Percentiles rank a stretch among this genome's conserved stretches.
These are phyloP conservation scores for Cyclophora punctaria DNA, from an alignment of 2,888 invertebrate species.

Conservation along the genomic window DNA sequence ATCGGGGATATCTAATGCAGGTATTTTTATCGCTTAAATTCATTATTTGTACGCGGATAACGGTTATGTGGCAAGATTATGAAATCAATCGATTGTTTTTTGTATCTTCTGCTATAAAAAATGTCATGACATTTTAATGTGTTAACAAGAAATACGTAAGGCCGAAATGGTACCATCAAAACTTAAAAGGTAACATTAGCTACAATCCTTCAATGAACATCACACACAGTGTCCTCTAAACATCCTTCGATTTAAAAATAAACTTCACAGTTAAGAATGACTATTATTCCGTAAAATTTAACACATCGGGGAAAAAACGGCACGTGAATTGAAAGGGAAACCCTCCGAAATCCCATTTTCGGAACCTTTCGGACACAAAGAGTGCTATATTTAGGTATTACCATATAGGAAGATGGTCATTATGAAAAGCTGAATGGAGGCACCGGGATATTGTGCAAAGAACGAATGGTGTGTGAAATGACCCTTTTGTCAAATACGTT, in stretches of 20 bases:
- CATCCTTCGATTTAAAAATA: slow-evolving; percentile 6
- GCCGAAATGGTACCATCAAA: too few species aligned
- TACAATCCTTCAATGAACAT: too few species aligned
- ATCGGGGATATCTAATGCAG: too few species aligned
- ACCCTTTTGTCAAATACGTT: slow-evolving; percentile 27
- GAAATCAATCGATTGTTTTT: too few species aligned
- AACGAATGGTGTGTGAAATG: slow-evolving; percentile 45
- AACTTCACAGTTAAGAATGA: slow-evolving; percentile 42
- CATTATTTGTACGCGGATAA: too few species aligned
- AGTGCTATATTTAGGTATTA: slow-evolving; percentile 47
- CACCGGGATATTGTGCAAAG: slow-evolving; percentile 29
- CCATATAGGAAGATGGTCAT: slow-evolving; percentile 56
- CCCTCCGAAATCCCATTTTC: slow-evolving; percentile 57
- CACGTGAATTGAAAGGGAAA: slow-evolving; percentile 26
- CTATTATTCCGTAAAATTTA: slow-evolving; percentile 68
- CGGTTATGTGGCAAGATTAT: too few species aligned
- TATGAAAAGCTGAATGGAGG: slow-evolving; percentile 44
- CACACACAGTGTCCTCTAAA: slow-evolving; percentile 10
- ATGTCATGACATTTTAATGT: too few species aligned
- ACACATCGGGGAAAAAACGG: slow-evolving; percentile 46
- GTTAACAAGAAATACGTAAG: too few species aligned
- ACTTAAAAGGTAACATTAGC: too few species aligned
- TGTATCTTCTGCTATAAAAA: too few species aligned
- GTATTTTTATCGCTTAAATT: too few species aligned
- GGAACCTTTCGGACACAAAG: slow-evolving; percentile 52